Base-by-base conservation (phyloP, 2,113 vertebrate genomes). In the Passer domesticus region DNA sequence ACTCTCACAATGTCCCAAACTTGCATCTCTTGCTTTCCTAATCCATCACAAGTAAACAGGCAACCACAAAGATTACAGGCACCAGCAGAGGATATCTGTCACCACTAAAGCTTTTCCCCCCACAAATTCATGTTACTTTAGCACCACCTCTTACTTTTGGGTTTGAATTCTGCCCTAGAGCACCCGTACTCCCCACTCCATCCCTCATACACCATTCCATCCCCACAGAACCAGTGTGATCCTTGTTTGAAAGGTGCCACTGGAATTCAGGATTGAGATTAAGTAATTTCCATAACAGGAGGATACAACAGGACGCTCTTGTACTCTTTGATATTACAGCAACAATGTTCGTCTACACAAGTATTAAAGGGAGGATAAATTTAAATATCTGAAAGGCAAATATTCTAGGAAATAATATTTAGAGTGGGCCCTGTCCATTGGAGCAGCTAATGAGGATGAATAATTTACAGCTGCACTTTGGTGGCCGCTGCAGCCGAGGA, bases 401-500 rank as follows among this genome's bases (percentile, higher is more conserved):
- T 90, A 97, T 62, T 85, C 77, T n/a, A 80, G 52, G 66, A 92
- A 93, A 94, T 67, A 95, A 83, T 86, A 95, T 77, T 90, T 88
- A 86, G 89, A 94, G 92, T 91, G 73, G 94, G 94, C 95, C 52
- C 76, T 93, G 96, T 79, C 96, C 97, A 95, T 86, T 94, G 47
- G 27, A 96, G 97, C 96, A 37, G 90, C 97, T 97, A 97, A 98
- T 97, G 95, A 70, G 81, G 95, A 98, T 98, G 95, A 98, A 98
- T 98, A 97, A 98, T 98, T 98, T 97, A 98, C 96, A 97, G 92
- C 47, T 83, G 86, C 80, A 83, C 97, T 98, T 98, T 97, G 56
- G 95, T 98, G 96, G 95, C 95, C 43, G 35, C 18, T 77, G 83
- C 94, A 92, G 95, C 97, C 80, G 83, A 97, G 97, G 95, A 97